Conservation (phyloP, 2,888 invertebrate species). For the Zonitis immaculata region DNA sequence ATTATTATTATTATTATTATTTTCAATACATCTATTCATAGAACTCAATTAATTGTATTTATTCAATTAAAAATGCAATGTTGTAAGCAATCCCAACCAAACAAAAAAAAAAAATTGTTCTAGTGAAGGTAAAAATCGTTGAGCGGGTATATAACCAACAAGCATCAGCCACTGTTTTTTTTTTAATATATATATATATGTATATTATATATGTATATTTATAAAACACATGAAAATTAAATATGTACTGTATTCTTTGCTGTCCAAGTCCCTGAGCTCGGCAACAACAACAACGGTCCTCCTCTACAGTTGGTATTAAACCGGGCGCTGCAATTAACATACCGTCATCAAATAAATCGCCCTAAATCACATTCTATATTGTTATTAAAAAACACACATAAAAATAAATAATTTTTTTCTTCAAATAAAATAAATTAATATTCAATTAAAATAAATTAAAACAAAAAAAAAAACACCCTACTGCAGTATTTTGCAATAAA, state of each 20-base stretch:
- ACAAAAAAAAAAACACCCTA: constrained; percentile 12
- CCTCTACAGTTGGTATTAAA: constrained; percentile 40
- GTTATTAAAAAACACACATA: constrained; percentile 38
- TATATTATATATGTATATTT: not conserved
- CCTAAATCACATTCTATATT: constrained; percentile 35
- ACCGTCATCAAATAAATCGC: constrained; percentile 46
- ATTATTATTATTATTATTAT: no score
- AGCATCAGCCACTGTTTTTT: constrained; percentile 52
- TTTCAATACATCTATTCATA: no score
- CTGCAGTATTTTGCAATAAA: constrained; percentile 47
- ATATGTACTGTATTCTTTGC: constrained; percentile 50
- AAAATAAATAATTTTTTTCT: no score
- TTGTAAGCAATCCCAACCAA: constrained; percentile 47
- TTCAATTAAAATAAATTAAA: not conserved
- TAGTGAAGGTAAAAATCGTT: constrained; percentile 51
- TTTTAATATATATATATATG: not conserved
- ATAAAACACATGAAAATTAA: constrained; percentile 50
- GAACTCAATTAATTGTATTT: not conserved
- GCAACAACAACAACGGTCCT: constrained; percentile 33
- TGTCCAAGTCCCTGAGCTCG: constrained; percentile 25
- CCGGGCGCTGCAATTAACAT: constrained; percentile 49
- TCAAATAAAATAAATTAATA: no score
- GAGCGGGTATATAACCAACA: constrained; percentile 51
- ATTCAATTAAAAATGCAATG: constrained; percentile 35
- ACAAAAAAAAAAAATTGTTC: constrained; percentile 38